Evolutionary conservation across 2,888 invertebrate species (phyloP).

Genomic region (Carpatolechia fugitivella): DNA sequence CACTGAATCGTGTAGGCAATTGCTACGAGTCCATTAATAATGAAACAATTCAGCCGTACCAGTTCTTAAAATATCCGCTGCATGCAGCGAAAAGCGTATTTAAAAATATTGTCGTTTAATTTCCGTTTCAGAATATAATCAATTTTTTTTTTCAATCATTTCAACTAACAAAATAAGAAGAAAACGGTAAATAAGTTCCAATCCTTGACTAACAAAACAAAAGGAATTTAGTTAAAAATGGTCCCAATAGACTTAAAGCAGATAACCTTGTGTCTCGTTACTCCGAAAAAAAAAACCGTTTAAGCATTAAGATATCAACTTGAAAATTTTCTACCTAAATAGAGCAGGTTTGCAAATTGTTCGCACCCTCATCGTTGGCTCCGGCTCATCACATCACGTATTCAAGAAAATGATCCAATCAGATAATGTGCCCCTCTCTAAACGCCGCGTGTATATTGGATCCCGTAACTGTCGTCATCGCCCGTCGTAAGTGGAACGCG

Average conservation of each 20-base stretch:
- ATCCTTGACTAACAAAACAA: too few relatives aligned
- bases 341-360: too few relatives aligned
- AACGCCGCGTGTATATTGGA: constrained; percentile 30
- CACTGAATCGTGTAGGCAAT: constrained; percentile 1
- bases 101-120: too few relatives aligned
- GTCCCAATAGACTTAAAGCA: too few relatives aligned
- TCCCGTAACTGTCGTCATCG: constrained; percentile 12
- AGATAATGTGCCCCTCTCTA: constrained; percentile 11
- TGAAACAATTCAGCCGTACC: neutral
- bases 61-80: neutral
- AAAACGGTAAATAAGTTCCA: too few relatives aligned
- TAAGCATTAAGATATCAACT: constrained; percentile 11
- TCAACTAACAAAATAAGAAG: too few relatives aligned
- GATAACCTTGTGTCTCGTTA: too few relatives aligned
- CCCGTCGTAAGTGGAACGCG: constrained; percentile 26
- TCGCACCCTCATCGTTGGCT: neutral
- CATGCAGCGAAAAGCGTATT: too few relatives aligned
- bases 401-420: constrained; percentile 12
- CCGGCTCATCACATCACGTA: constrained; percentile 2
- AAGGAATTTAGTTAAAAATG: too few relatives aligned
- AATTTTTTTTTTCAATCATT: too few relatives aligned
- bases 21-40: neutral
- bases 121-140: too few relatives aligned
- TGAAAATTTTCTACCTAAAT: constrained; percentile 28
- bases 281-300: too few relatives aligned